Base-by-base conservation (phyloP, 2,113 vertebrate species). In the Archilochus colubris region DNA sequence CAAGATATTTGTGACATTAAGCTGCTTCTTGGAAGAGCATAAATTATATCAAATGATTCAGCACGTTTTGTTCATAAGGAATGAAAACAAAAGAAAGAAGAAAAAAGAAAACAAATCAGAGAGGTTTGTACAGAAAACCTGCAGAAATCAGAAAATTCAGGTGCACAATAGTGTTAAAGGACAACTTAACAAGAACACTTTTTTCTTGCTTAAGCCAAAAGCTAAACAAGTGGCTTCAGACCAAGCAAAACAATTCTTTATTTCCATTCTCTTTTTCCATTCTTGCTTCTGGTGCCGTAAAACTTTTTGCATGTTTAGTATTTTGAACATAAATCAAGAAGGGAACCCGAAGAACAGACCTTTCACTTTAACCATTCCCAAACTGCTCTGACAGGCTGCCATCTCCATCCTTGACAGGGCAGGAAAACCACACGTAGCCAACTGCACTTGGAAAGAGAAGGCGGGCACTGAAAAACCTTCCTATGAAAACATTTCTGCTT, bases 91-190 rank as follows among this genome's bases (percentile, higher is more conserved):
- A 38, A 38, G 36, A 38, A 38, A 38, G 10, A 38, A 33, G 33
- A 38, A 38, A 38, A 31, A 77, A 89, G 74, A 40, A 33, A 88
- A 38, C 18, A 76, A 69, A 38, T 43, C 33, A 87, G 7, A 72
- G 5, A 79, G 8, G 24, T 88, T 66, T 66, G 20, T 23, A 80
- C 3, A 82, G 11, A 44, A 57, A 79, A 80, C 9, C 53, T 0
- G 7, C 36, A 66, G 27, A 81, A 59, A 88, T 54, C 2, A 2
- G 61, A 40, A 74, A 43, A 55, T 0, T 3, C 6, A n/a, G 0
- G 0, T 14, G 44, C 31, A 53, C 15, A 53, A 5, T 4, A 17
- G 23, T 3, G 10, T 16, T 74, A n/a, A 46, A 25, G 3, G 17
- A 38, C 31, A 84, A 6, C 25, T 63, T 59, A 31, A 78, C 22